Evolutionary conservation across 1,140 invertebrate species (phyloP).

Genomic region (Monochamus saltuarius): DNA sequence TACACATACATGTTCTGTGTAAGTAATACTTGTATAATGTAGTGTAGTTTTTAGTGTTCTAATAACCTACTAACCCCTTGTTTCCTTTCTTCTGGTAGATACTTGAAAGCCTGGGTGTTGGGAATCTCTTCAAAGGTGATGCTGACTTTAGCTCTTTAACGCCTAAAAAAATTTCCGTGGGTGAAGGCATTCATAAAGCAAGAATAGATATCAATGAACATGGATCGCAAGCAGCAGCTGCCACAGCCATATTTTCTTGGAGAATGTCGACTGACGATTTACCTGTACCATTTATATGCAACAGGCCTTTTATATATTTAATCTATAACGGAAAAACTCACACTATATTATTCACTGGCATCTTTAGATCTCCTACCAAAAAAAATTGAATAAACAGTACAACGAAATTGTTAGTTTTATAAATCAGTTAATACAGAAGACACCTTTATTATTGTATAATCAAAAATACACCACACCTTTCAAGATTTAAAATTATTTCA

Average conservation of each 20-base stretch:
- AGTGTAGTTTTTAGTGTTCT: not conserved
- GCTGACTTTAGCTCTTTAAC: conserved; percentile 50
- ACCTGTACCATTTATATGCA: conserved; percentile 61
- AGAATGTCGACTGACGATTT: conserved; percentile 61
- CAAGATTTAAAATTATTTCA: too few relatives aligned
- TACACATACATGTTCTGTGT: too few relatives aligned
- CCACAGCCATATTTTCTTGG: conserved; percentile 62
- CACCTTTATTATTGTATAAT: too few relatives aligned
- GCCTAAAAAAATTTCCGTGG: conserved; percentile 52
- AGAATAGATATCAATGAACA: conserved; percentile 64
- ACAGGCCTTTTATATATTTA: conserved; percentile 68
- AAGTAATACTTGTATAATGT: not conserved
- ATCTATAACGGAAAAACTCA: conserved; percentile 60
- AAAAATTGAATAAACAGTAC: not conserved
- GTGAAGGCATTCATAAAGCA: conserved; percentile 61
- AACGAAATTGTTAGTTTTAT: too few relatives aligned
- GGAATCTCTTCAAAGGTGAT: conserved; percentile 55
- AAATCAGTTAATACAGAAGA: too few relatives aligned
- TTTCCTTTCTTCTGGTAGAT: conserved; percentile 38
- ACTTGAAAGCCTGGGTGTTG: conserved; percentile 56
- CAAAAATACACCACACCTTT: too few relatives aligned
- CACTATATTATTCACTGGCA: conserved; percentile 62
- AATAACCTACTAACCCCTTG: conserved; percentile 28
- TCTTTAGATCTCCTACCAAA: conserved; percentile 55
- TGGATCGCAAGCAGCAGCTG: conserved; percentile 64